phyloP scores from a whole-genome alignment of 2,113 vertebrate species.

The Plestiodon gilberti region DNA sequence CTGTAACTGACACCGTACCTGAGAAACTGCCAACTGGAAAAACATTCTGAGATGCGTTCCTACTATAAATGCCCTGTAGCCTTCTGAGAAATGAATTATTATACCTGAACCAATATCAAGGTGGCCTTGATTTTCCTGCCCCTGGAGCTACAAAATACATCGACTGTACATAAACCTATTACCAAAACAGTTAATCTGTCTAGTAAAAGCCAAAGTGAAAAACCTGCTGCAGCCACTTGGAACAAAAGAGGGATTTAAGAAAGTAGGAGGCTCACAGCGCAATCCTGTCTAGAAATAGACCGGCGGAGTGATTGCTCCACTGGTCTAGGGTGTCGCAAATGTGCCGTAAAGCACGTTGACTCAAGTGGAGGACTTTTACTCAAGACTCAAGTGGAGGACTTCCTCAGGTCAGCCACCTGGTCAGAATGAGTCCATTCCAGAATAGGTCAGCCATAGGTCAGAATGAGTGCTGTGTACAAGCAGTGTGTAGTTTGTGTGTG shows the following conservation, averaged over 20 bases:
- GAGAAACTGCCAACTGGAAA: constrained; percentile 65
- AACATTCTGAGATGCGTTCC: constrained; percentile 44
- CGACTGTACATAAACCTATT: constrained; percentile 46
- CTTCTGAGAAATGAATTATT: constrained; percentile 56
- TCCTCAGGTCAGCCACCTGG: too few species aligned
- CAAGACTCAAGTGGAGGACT: neutral
- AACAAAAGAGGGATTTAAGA: constrained; percentile 25
- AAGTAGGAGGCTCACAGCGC: constrained; percentile 55
- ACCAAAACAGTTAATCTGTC: constrained; percentile 43
- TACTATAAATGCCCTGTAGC: constrained; percentile 51
- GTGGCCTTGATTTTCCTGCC: constrained; percentile 54
- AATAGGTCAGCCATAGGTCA: too few species aligned
- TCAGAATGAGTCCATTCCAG: too few species aligned
- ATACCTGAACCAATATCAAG: constrained; percentile 59
- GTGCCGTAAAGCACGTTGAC: too few species aligned
- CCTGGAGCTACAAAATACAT: constrained; percentile 54
- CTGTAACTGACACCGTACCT: constrained; percentile 51
- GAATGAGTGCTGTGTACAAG: neutral
- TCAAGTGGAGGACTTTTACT: too few species aligned
- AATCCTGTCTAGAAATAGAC: too few species aligned
- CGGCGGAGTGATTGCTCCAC: constrained; percentile 21
- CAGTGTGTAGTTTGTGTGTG: too few species aligned
- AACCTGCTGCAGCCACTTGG: constrained; percentile 35
- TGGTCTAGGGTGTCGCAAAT: too few species aligned
- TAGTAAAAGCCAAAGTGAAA: constrained; percentile 47